phyloP scores from a whole-genome alignment of 2,113 vertebrate genomes.

The Clarias batrachus region DNA sequence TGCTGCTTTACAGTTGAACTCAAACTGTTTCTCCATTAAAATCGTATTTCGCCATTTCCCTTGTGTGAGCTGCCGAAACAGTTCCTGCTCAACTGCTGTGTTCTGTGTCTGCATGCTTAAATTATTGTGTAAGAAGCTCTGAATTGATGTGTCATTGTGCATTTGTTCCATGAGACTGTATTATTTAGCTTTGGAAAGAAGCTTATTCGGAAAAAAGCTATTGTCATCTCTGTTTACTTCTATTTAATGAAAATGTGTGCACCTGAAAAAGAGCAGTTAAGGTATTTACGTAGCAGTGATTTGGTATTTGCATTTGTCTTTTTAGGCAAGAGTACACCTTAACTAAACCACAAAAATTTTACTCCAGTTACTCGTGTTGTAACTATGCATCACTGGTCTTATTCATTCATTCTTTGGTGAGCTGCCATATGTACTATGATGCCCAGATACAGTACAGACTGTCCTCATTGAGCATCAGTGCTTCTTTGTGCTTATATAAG shows the following conservation, averaged over 20 bases:
- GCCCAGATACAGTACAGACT: neutral
- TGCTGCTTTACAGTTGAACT: neutral
- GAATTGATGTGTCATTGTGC: conserved; percentile 27
- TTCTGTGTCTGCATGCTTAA: conserved; percentile 24
- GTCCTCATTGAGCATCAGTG: neutral
- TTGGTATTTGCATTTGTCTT: neutral
- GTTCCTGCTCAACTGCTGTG: neutral
- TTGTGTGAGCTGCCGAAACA: neutral
- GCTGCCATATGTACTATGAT: neutral
- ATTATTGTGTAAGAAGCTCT: neutral
- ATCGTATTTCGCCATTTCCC: neutral
- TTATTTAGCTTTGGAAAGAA: conserved; percentile 3
- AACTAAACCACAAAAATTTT: neutral
- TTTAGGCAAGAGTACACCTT: neutral
- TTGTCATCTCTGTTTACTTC: conserved; percentile 24
- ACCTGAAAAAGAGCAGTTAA: neutral
- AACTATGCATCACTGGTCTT: neutral
- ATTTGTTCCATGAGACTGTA: conserved; percentile 13
- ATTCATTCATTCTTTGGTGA: conserved; percentile 8
- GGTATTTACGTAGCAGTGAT: neutral
- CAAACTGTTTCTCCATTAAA: conserved; percentile 1
- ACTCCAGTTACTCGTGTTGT: neutral
- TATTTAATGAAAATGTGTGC: conserved; percentile 10
- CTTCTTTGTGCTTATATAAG: neutral
- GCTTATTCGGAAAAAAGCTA: neutral